Evolutionary conservation across 2,797 vertebrate genomes (phyloP), one percentile per base, ranked within the genome.

Genomic region (Sternarchorhynchus goeldii): DNA sequence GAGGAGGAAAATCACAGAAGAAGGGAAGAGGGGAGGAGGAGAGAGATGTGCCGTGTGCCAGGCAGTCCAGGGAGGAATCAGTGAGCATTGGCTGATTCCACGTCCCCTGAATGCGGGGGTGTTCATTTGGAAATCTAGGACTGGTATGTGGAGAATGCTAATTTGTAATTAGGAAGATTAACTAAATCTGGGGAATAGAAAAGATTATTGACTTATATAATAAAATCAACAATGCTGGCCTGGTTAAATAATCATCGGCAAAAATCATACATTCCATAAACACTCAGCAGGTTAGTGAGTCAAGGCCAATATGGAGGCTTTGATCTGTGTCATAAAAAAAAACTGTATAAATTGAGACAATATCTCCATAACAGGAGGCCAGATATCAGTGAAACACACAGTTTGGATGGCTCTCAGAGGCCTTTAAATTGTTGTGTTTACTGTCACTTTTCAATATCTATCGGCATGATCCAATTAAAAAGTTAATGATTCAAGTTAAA

Each of bases 141-240:
- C 93, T 91, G 91, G 87, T 91, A 90, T 36, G 86, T 88, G 85
- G 87, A 92, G 92, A 93, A 94, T 91, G 90, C 89, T 94, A 93
- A 94, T 93, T 94, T 93, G 92, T 93, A 91, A 94, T 93, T 93
- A 94, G 92, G 86, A 92, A 92, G 93, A 95, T 93, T 94, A 93
- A 91, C 85, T 83, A 90, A 92, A 94, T 92, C 90, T 90, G 90
- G 91, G 91, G 91, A 93, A 90, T 92, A 92, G 90, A 92, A 90
- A 89, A 91, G 90, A 92, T 93, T 91, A 93, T 93, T 93, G 92
- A 93, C 87, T 93, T 93, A 88, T 90, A 93, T 92, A 92, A 92
- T 90, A 89, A 90, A 90, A 91, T 92, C 89, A 86, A 87, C 91
- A 92, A 91, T 87, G 86, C 87, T 82, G 86, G 84, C 87, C 87